Conservation (phyloP, 2,113 vertebrate species). For the Bothrops jararaca region DNA sequence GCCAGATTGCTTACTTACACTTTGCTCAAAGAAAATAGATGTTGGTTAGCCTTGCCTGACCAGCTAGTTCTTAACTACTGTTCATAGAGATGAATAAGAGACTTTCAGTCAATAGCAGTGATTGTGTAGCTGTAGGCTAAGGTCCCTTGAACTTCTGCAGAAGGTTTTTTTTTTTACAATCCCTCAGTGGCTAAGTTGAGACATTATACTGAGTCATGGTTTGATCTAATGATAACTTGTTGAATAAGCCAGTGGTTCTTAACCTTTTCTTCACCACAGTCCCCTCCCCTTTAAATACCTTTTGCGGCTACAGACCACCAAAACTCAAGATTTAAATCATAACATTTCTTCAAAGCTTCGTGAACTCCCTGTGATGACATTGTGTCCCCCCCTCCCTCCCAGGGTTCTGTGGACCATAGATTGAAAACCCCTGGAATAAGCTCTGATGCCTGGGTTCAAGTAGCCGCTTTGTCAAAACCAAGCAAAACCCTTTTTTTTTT, state of each 20-base stretch:
- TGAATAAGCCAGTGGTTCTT: background rate
- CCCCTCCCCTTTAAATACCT: too few species aligned
- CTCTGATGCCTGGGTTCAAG: background rate
- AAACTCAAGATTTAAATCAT: too few species aligned
- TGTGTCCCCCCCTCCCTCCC: too few species aligned
- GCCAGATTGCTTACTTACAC: background rate
- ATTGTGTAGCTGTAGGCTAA: background rate
- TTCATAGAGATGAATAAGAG: background rate
- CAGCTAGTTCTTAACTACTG: background rate
- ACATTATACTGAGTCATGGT: background rate
- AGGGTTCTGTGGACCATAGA: too few species aligned
- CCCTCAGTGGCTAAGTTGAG: background rate
- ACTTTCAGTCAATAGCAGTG: background rate
- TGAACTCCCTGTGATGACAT: too few species aligned
- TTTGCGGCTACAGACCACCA: too few species aligned
- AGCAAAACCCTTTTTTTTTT: background rate
- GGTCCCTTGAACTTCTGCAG: background rate
- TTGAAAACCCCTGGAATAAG: background rate
- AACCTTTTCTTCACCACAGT: too few species aligned
- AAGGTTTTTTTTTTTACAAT: background rate
- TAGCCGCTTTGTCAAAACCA: background rate
- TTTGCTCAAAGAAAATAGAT: background rate
- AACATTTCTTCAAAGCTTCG: too few species aligned
- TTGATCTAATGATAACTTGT: background rate
- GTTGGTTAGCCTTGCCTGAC: background rate